phyloP scores from a whole-genome alignment of 1,140 invertebrate species.

The Drosophila pseudoananassae region DNA sequence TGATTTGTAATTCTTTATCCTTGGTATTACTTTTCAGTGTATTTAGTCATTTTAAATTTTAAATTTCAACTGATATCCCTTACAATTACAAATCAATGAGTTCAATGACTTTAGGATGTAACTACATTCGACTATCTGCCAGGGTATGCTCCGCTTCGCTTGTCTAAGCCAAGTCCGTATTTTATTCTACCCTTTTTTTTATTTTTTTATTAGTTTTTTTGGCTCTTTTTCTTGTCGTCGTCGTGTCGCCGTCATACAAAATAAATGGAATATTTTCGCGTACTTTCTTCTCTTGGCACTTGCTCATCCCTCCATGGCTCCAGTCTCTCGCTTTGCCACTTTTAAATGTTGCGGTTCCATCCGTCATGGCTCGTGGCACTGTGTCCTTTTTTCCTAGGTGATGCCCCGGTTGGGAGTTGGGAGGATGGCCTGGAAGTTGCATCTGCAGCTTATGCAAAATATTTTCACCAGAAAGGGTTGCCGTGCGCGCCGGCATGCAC shows the following conservation, averaged over 20 bases:
- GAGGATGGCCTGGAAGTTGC: not conserved
- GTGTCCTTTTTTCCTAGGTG: slow-evolving; percentile 15
- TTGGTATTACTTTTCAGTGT: too few species aligned
- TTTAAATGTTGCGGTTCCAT: slow-evolving; percentile 39
- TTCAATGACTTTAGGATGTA: not conserved
- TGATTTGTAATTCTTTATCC: too few species aligned
- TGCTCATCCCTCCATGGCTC: slow-evolving; percentile 18
- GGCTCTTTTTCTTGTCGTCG: slow-evolving; percentile 31
- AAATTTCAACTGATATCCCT: too few species aligned
- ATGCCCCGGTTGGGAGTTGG: not conserved
- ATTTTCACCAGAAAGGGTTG: slow-evolving; percentile 52
- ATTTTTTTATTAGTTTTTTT: slow-evolving; percentile 10
- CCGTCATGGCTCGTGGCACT: slow-evolving; percentile 30
- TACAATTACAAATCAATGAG: not conserved
- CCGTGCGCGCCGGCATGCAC: slow-evolving; percentile 12
- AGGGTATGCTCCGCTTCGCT: slow-evolving; percentile 26
- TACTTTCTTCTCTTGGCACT: slow-evolving; percentile 39
- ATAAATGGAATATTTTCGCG: slow-evolving; percentile 68
- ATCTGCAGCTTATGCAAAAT: slow-evolving; percentile 61
- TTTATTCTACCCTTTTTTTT: not conserved
- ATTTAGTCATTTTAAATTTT: too few species aligned
- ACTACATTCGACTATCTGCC: not conserved
- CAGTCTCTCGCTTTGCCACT: slow-evolving; percentile 6
- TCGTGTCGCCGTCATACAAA: slow-evolving; percentile 65
- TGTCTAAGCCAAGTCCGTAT: not conserved